phyloP scores from a whole-genome alignment of 1,140 invertebrate species.

The Megalonaias nervosa region DNA sequence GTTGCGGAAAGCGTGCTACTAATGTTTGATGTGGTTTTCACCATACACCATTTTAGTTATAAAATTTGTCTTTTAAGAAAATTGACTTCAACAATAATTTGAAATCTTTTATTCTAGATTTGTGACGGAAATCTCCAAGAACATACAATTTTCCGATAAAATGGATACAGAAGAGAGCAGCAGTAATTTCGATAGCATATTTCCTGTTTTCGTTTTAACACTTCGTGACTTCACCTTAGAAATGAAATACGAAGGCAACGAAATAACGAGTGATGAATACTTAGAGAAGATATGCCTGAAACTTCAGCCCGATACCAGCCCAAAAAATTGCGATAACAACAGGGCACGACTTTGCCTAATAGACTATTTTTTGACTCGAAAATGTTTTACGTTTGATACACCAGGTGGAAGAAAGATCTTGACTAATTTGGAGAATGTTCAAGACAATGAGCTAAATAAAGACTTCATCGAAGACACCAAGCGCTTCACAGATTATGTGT shows the following conservation, averaged over 20 bases:
- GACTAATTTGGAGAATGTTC: not conserved
- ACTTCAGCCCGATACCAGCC: not conserved
- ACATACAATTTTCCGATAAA: not conserved
- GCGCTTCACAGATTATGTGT: not conserved
- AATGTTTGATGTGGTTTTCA: no score
- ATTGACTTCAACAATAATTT: no score
- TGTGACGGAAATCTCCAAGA: not conserved
- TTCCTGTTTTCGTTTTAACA: constrained; percentile 3
- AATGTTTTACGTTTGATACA: constrained; percentile 1
- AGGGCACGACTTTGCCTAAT: no score
- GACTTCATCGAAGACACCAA: not conserved
- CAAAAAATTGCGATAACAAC: not conserved
- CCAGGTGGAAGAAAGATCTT: not conserved
- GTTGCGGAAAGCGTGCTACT: no score
- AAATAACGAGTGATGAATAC: constrained; percentile 4
- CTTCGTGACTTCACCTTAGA: no score
- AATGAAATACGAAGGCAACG: not conserved
- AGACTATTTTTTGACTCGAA: not conserved
- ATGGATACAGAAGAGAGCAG: not conserved
- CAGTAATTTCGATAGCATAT: not conserved
- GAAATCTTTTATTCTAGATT: no score
- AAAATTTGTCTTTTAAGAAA: no score
- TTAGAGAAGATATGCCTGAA: constrained; percentile 1
- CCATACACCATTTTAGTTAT: no score
- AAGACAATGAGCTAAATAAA: not conserved